A percentile compares a stretch with the other conserved stretches of the same genome.
phyloP scores from a whole-genome alignment of 2,888 invertebrate genomes.

The Tinea semifulvella region DNA sequence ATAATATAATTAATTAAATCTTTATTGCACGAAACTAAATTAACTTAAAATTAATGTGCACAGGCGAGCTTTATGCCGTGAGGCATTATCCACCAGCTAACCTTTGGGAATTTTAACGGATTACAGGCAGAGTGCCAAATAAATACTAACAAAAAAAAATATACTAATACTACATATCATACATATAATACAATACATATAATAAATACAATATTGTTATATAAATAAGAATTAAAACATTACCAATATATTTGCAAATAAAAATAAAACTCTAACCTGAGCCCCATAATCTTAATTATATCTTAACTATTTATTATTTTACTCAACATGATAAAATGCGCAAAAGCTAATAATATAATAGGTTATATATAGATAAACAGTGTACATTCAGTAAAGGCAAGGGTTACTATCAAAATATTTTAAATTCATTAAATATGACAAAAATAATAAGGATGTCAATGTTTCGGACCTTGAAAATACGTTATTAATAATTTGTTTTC shows the following conservation, averaged over 20 bases:
- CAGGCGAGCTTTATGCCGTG: too few species aligned
- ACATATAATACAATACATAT: not conserved
- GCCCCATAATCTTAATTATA: constrained; percentile 32
- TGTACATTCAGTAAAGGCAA: constrained; percentile 39
- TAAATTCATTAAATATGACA: not conserved
- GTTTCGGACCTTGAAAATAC: not conserved
- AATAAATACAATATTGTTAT: not conserved
- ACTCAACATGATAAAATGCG: constrained; percentile 55
- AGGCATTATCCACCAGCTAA: too few species aligned
- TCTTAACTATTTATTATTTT: constrained; percentile 20
- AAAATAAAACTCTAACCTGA: not conserved
- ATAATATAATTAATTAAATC: too few species aligned
- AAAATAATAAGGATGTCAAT: not conserved
- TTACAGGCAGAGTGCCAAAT: too few species aligned
- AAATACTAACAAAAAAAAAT: too few species aligned
- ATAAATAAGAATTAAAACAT: not conserved
- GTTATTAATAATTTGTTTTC: not conserved
- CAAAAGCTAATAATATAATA: constrained; percentile 44
- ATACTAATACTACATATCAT: too few species aligned
- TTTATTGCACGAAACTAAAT: too few species aligned
- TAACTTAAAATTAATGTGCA: too few species aligned
- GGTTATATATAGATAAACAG: constrained; percentile 28
- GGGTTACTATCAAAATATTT: constrained; percentile 25
- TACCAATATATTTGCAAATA: not conserved
- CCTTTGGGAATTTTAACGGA: too few species aligned